Base-by-base conservation (phyloP, 2,888 invertebrate species). In the Odontothrips loti region DNA sequence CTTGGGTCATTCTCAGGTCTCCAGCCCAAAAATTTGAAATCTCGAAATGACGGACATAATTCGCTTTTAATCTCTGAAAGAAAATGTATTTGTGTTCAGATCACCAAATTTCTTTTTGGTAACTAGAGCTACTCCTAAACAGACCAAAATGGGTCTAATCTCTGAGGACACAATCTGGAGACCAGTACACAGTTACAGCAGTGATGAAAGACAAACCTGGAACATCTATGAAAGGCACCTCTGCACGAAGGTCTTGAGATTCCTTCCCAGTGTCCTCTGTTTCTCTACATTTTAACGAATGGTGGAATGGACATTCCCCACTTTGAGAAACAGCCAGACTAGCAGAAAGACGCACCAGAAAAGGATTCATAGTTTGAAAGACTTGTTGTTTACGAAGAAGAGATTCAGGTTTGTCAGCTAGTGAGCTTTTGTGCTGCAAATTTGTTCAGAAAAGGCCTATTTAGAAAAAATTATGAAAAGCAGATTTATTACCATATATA, bases 291-390 rank as follows among this genome's bases (percentile, higher is more conserved):
- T 58, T 58, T 58, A 58, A 75, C 6, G 68, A 27, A 75, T 75
- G 68, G 68, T 75, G 68, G 12, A 75, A 75, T 23, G 68, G 68
- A 75, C 68, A 75, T 27, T 75, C 68, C 11, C 68, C 68, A 75
- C 68, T 75, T 27, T 75, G 68, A 6, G 68, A 75, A 12, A 75
- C 68, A 27, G 68, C 68, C 23, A 75, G 11, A 75, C 1, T 75
- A 1, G 68, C 68, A 75, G 68, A 75, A 23, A 75, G 68, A 23
- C 68, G 68, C 4, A 75, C 68, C n/a, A 75, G 68, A 27, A 75
- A 75, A 2, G 68, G 68, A 9, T 75, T 12, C 68, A 75, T 75
- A 2, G 68, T 75, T 27, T 75, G 68, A 12, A 27, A 75, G 23
- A 27, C 23, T 27, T 27, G 68, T 27, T 75, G 68, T 27, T 75